Evolutionary conservation across 2,113 vertebrate species (phyloP).

Genomic region (Garra rufa): DNA sequence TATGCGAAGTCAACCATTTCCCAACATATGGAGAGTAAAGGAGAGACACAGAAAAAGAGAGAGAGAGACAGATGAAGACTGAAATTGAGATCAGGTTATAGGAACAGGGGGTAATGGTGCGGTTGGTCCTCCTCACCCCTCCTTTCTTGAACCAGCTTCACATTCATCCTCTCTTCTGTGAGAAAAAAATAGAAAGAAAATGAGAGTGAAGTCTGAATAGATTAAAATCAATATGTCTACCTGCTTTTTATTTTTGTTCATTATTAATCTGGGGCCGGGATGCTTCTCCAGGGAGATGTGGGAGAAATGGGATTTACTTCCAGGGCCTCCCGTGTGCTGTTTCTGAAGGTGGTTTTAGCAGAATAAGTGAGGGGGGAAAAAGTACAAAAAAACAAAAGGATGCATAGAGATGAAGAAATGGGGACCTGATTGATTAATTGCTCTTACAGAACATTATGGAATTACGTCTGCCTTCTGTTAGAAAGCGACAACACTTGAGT

Average conservation of each 20-base stretch:
- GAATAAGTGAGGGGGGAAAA: background rate
- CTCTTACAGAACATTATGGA: background rate
- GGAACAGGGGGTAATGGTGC: constrained; percentile 30
- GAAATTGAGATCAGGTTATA: constrained; percentile 26
- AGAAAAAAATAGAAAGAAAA: constrained; percentile 52
- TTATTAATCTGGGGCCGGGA: constrained; percentile 66
- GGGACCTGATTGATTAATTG: background rate
- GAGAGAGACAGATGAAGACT: background rate
- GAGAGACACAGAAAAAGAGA: background rate
- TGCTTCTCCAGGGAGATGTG: constrained; percentile 58
- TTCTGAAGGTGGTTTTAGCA: constrained; percentile 32
- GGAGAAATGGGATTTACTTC: constrained; percentile 55
- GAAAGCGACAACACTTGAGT: background rate
- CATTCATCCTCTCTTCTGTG: constrained; percentile 31
- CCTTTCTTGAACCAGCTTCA: constrained; percentile 13
- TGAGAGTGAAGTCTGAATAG: constrained; percentile 62
- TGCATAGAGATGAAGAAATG: constrained; percentile 1
- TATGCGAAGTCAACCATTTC: constrained; percentile 11
- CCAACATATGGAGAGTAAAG: background rate
- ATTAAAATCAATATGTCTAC: constrained; percentile 70
- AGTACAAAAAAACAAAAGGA: background rate
- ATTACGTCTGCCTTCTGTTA: background rate
- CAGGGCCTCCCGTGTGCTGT: constrained; percentile 1
- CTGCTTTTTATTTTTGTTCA: constrained; percentile 61
- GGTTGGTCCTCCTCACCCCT: constrained; percentile 43